Base-by-base conservation (phyloP, 2,888 invertebrate species). In the Nemapogon koenigi region DNA sequence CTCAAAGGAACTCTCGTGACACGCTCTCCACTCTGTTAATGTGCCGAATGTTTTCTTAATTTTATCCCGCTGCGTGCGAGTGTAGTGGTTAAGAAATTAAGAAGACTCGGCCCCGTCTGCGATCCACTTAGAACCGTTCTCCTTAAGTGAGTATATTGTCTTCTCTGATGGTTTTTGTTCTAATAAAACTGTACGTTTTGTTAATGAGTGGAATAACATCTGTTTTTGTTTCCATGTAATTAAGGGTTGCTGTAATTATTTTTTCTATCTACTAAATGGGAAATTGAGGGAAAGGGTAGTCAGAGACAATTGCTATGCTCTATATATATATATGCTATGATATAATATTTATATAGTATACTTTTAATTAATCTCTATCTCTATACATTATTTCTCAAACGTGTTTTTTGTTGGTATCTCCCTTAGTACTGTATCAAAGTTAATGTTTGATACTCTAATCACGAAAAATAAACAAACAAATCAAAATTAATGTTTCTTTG, bases 31-130 rank as follows among this genome's bases (percentile, higher is more conserved):
- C 46, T 45, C 54, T 48, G 52, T 62, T 66, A 67, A 71, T 64
- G 66, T 57, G 63, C 59, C 51, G 65, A 72, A 73, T 72, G 75
- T 73, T 73, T 72, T 73, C 75, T 75, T 76, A 76, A 76, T 76
- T 75, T 69, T 64, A 62, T 66, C 73, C 71, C 70, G 65, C 72
- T 66, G 75, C 57, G 67, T 30, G 67, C 42, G 57, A 59, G 62
- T 61, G 62, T 61, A 57, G 62, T 55, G 64, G 68, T 71, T 73
- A 69, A 75, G 73, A 72, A 76, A 78, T 73, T 76, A 76, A 75
- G 75, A 73, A 70, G 70, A 70, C 63, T 64, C 39, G 61, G 60
- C 60, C 55, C 62, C 60, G 66, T 69, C 67, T 59, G 59, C 55
- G 51, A 59, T 57, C 65, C 71, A 72, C 73, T 75, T 73, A 72